A percentile compares a stretch with the other conserved stretches of the same genome.
Evolutionary conservation across 2,113 vertebrate species (phyloP).

Genomic region (Rhombomys opimus): DNA sequence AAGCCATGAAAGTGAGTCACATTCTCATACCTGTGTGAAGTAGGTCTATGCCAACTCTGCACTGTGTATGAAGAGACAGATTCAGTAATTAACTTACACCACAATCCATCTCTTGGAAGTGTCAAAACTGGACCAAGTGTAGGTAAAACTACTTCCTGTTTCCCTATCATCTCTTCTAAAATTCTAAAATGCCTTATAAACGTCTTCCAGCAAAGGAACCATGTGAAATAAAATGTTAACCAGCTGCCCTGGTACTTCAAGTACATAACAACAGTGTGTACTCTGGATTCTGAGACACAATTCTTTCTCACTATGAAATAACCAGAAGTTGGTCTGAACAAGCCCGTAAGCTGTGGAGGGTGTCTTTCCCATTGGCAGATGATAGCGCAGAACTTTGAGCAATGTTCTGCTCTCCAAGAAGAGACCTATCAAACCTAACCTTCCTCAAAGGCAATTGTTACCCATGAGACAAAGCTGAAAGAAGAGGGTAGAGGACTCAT

Average conservation of each 20-base stretch:
- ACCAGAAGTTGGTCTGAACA: not conserved
- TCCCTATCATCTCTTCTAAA: not conserved
- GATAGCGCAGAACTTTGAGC: not conserved
- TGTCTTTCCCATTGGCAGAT: not conserved
- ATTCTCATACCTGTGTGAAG: not conserved
- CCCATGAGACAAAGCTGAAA: not conserved
- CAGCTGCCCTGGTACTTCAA: not conserved
- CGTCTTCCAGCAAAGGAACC: conserved; percentile 1
- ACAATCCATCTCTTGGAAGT: not conserved
- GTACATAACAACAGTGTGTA: not conserved
- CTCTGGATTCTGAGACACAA: not conserved
- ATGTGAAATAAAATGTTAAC: conserved; percentile 16
- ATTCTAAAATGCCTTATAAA: not conserved
- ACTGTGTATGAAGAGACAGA: not conserved
- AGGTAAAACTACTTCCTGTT: not conserved
- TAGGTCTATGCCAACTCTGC: not conserved
- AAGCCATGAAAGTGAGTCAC: not conserved
- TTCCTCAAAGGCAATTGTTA: not conserved
- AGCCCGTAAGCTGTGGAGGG: not conserved
- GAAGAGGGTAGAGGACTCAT: not conserved
- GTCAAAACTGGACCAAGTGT: not conserved
- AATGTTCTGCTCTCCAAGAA: not conserved
- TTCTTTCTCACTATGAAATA: not conserved
- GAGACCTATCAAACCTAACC: not conserved
- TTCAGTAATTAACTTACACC: not conserved